Evolutionary conservation across 2,113 vertebrate genomes (phyloP).

Genomic region (Paracanthobrama guichenoti): DNA sequence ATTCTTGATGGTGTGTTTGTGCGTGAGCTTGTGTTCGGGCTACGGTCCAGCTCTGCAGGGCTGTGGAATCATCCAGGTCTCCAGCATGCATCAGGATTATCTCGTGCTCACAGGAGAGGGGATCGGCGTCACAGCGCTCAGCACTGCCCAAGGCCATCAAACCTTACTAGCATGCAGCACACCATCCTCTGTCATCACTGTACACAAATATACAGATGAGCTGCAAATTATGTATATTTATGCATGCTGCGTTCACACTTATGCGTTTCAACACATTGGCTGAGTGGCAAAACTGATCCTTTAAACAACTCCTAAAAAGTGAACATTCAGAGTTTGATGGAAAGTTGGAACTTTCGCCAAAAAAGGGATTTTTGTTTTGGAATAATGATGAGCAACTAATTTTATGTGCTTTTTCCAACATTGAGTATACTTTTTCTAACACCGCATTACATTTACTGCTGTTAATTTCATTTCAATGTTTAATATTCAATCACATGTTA

Average conservation of each 20-base stretch:
- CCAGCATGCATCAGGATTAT: constrained; percentile 55
- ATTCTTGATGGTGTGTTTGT: neutral
- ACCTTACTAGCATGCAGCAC: constrained; percentile 21
- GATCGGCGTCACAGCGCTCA: constrained; percentile 28
- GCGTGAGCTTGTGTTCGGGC: constrained; percentile 30
- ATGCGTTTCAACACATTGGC: neutral
- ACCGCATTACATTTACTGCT: neutral
- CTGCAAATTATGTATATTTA: constrained; percentile 51
- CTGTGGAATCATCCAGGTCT: constrained; percentile 49
- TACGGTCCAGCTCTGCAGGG: constrained; percentile 45
- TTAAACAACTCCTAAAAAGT: neutral
- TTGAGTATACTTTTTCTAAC: neutral
- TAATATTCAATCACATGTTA: neutral
- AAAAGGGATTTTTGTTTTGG: neutral
- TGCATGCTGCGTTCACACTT: constrained; percentile 27
- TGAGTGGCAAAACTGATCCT: neutral
- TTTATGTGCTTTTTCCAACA: neutral
- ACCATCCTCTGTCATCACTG: constrained; percentile 25
- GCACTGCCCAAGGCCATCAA: constrained; percentile 33
- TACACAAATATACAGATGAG: constrained; percentile 29
- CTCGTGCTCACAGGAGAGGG: constrained; percentile 42
- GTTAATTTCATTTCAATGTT: too few relatives aligned
- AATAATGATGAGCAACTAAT: neutral
- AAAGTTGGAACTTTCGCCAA: neutral
- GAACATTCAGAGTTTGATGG: neutral